Base-by-base conservation (phyloP, 2,888 invertebrate genomes). In the Catocala sponsa region DNA sequence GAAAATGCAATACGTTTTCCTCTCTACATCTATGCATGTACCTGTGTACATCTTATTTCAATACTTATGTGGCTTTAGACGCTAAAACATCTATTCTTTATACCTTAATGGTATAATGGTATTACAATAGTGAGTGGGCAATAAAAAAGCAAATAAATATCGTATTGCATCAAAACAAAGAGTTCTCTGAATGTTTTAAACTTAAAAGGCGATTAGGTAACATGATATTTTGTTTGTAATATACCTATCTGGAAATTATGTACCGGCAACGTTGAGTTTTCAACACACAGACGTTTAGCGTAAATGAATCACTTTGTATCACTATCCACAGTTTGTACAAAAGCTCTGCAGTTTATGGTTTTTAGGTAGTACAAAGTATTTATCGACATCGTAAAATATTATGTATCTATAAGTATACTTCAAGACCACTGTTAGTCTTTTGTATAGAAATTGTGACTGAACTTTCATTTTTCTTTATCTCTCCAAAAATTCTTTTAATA, bases 131-230 rank as follows among this genome's bases (percentile, higher is more conserved):
- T 9, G 47, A 46, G 46, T 41, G 41, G 41, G 51, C 55, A 50
- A 55, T 60, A 60, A 47, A 60, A 47, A 51, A 51, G 11, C 48
- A 51, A 61, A 52, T 52, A 52, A 61, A 52, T 61, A 61, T 61
- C 52, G 42, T 33, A 48, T 56, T 61, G 46, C 61, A 61, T 48
- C 41, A 42, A 59, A 54, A 59, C 35, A 49, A 49, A 52, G 47
- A 61, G 50, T 51, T 49, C 43, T 53, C 15, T 47, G 13, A 42
- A 53, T 41, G 52, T 56, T 55, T 60, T 38, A 55, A 60, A 55
- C 11, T 42, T 50, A 52, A 57, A 52, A 53, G 62, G 53, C 41
- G 53, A 53, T 57, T 62, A 62, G 43, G 62, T 57, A 57, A 62
- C 49, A 41, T 15, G 53, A 57, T 57, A 48, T 53, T 53, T 49